These are phyloP conservation scores for Zaprionus bogoriensis DNA, from an alignment of 2,888 invertebrate species.

Conservation along the genomic window DNA sequence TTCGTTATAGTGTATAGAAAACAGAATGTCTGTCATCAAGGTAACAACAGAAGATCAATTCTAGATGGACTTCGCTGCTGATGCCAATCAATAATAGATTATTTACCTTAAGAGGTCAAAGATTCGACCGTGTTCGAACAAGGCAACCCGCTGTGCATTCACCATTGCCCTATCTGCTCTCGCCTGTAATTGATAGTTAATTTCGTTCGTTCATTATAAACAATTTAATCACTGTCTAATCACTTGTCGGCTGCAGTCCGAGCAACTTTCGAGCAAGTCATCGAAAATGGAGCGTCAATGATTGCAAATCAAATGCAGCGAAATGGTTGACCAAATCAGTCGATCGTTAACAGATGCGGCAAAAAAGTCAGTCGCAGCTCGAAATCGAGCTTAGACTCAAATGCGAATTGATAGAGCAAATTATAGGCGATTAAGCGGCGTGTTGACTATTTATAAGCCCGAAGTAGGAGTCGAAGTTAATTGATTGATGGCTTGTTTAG, in stretches of 20 bases:
- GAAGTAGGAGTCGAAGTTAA: conserved; percentile 49
- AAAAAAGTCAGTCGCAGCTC: conserved; percentile 6
- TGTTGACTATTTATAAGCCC: conserved; percentile 48
- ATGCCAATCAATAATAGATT: no score
- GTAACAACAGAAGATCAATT: no score
- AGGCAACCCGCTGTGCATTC: background rate
- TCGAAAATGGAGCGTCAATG: conserved; percentile 34
- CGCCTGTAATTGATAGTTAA: background rate
- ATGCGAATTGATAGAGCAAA: conserved; percentile 68
- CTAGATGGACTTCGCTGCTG: no score
- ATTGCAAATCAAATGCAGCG: conserved; percentile 60
- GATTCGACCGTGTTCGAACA: no score
- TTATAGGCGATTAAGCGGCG: conserved; percentile 60
- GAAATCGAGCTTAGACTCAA: conserved; percentile 31
- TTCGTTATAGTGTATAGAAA: no score
- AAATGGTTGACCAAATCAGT: conserved; percentile 54
- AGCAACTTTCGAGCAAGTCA: conserved; percentile 45
- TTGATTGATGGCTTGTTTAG: conserved; percentile 76
- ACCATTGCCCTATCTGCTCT: background rate
- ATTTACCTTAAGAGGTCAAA: no score
- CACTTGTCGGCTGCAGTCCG: background rate
- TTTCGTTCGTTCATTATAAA: background rate
- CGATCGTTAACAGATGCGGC: conserved; percentile 51
- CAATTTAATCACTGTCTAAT: background rate
- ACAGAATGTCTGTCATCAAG: no score